phyloP scores from a whole-genome alignment of 2,113 vertebrate species.

The Mirounga angustirostris region DNA sequence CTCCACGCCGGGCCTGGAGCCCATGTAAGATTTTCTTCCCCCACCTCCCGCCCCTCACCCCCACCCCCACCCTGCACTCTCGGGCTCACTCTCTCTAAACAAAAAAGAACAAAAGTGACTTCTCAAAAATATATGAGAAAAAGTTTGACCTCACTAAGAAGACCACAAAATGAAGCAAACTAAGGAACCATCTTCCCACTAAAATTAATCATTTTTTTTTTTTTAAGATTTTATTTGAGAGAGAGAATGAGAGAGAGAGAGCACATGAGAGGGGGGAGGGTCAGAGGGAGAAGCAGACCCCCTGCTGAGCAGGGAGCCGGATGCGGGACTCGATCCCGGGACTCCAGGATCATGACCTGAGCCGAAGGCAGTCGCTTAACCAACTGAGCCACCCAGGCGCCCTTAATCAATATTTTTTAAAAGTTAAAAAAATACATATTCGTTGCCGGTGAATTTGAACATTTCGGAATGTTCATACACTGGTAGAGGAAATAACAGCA shows the following conservation, averaged over 20 bases:
- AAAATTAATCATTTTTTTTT: background rate
- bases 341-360: too few species aligned
- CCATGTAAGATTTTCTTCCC: background rate
- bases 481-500: background rate
- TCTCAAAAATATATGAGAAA: background rate
- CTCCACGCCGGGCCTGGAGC: background rate
- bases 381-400: too few species aligned
- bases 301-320: too few species aligned
- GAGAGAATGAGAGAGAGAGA: too few species aligned
- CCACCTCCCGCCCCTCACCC: too few species aligned
- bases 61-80: background rate
- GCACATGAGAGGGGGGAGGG: too few species aligned
- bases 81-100: background rate
- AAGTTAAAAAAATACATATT: background rate
- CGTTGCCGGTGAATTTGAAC: background rate
- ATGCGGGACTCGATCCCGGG: too few species aligned
- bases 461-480: background rate
- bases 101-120: constrained; percentile 34
- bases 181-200: background rate
- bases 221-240: too few species aligned
- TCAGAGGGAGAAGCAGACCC: too few species aligned
- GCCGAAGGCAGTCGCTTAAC: too few species aligned
- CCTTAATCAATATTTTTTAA: background rate
- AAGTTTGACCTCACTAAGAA: background rate
- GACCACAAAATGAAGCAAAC: background rate